Evolutionary conservation across 2,113 vertebrate genomes (phyloP).

Genomic region (Sinosuthora webbiana): DNA sequence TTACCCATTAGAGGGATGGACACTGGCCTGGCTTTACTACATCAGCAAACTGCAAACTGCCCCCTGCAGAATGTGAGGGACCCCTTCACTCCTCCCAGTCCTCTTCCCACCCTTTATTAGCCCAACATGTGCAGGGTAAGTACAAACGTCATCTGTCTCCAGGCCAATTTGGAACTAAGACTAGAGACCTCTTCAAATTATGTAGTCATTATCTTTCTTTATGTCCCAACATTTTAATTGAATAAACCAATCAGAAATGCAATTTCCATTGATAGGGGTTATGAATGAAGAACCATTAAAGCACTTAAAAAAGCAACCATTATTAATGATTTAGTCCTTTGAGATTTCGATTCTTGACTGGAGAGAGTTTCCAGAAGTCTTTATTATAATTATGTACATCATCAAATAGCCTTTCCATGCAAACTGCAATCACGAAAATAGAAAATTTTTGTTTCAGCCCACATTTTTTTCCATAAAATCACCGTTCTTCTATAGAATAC

Average conservation of each 20-base stretch:
- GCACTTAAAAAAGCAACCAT: slow-evolving; percentile 61
- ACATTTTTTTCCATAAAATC: slow-evolving; percentile 32
- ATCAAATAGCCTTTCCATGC: slow-evolving; percentile 3
- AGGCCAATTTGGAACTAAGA: not conserved
- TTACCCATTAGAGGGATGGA: not conserved
- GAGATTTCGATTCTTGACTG: not conserved
- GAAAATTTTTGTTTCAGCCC: not conserved
- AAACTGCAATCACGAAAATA: not conserved
- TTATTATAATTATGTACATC: not conserved
- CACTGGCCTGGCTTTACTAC: not conserved
- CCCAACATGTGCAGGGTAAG: fast-evolving
- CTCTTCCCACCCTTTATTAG: not conserved
- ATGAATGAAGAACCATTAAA: slow-evolving; percentile 50
- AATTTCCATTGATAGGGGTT: not conserved
- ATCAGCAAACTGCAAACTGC: fast-evolving
- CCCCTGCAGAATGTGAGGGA: not conserved
- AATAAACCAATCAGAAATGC: not conserved
- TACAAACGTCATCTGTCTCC: not conserved
- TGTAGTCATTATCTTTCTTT: not conserved
- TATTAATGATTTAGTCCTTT: slow-evolving; percentile 35
- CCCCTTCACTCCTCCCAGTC: no score
- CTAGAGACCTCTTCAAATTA: not conserved
- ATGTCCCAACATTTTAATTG: not conserved
- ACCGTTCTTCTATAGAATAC: not conserved
- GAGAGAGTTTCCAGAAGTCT: not conserved